Conservation (phyloP, 2,113 vertebrate species). For the Isurus oxyrinchus region DNA sequence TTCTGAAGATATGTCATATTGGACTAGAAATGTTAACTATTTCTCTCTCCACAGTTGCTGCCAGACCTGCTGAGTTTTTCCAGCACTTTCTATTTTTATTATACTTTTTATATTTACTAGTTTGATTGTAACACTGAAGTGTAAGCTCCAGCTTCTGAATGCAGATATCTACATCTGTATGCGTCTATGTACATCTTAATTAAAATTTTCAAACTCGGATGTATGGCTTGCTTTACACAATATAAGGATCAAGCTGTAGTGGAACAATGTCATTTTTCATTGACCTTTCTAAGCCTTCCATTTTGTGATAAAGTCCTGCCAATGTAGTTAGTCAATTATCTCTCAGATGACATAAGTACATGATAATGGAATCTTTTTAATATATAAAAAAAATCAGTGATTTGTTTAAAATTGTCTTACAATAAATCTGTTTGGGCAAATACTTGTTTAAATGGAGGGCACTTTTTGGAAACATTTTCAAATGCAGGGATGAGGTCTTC, state of each 20-base stretch:
- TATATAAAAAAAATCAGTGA: background rate
- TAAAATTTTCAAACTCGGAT: background rate
- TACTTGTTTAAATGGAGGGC: background rate
- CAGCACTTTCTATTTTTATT: no score
- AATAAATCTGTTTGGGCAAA: background rate
- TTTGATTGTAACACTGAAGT: background rate
- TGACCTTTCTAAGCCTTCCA: background rate
- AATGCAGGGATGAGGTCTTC: background rate
- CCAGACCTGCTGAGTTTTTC: no score
- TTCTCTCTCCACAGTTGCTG: no score
- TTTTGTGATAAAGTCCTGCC: background rate
- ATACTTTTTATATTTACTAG: background rate
- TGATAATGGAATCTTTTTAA: background rate
- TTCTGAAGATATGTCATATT: no score
- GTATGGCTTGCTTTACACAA: background rate
- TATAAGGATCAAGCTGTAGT: background rate
- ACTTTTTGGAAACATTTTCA: background rate
- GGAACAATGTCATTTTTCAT: background rate
- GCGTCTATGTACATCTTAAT: background rate
- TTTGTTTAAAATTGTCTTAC: background rate
- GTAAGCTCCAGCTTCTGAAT: background rate
- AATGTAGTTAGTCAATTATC: background rate
- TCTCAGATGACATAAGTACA: background rate
- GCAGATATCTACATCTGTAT: no score
- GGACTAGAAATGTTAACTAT: no score